These are phyloP conservation scores for Cryptotermes secundus DNA, from an alignment of 1,140 invertebrate genomes.

Conservation along the genomic window DNA sequence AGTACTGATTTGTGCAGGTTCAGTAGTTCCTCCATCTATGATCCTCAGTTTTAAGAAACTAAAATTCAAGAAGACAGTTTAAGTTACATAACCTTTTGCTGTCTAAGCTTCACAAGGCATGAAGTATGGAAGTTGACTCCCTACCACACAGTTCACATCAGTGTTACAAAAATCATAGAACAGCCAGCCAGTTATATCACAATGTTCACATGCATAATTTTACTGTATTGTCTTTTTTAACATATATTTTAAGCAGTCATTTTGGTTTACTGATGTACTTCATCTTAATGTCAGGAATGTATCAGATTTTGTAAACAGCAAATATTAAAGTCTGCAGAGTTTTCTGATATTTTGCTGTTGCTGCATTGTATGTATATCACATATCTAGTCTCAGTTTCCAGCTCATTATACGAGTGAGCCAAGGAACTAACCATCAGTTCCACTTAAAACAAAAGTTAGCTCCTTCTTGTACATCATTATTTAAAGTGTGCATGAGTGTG, in stretches of 20 bases:
- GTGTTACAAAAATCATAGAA: neutral
- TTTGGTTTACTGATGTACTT: neutral
- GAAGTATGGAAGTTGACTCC: neutral
- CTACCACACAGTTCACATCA: neutral
- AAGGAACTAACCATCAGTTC: neutral
- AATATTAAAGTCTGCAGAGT: neutral
- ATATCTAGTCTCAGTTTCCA: conserved; percentile 5
- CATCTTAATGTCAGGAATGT: neutral
- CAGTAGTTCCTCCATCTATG: too few relatives aligned
- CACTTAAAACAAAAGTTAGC: neutral
- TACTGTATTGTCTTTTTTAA: neutral
- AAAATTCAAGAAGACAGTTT: too few relatives aligned
- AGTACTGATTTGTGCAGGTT: too few relatives aligned
- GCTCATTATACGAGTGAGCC: neutral
- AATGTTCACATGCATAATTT: neutral
- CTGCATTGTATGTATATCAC: neutral
- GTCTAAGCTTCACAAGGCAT: too few relatives aligned
- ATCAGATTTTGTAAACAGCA: conserved; percentile 6
- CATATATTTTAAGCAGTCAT: neutral
- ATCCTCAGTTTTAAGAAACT: too few relatives aligned
- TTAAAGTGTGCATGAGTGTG: neutral
- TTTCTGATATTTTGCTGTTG: neutral
- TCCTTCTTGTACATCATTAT: conserved; percentile 6
- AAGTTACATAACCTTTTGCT: too few relatives aligned
- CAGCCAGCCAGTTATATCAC: neutral